Base-by-base conservation (phyloP, 2,888 invertebrate species). In the Pollenia labialis region DNA sequence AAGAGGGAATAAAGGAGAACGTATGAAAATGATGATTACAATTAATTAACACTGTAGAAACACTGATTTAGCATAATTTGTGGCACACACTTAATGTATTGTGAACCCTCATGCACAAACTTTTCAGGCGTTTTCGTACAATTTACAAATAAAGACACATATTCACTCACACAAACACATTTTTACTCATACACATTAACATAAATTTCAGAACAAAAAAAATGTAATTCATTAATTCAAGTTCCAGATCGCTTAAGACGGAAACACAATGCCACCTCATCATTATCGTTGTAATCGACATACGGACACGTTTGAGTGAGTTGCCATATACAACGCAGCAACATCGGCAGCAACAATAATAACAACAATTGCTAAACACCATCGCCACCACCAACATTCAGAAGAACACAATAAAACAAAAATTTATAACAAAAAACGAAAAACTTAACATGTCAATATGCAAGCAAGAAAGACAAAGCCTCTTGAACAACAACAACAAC, bases 231-330 rank as follows among this genome's bases (percentile, higher is more conserved):
- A 85, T 85, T 85, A 89, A 89, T 86, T 76, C 85, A 88, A 86
- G 92, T 92, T 91, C 92, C 92, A 91, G 89, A 89, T 89, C 91
- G 91, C 88, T 91, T 89, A 90, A 89, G 88, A 85, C 90, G 89
- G 90, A 92, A 91, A 90, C 89, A 88, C 85, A 88, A 88, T 84
- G 88, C 88, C 88, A 88, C 88, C 87, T 88, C 87, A 87, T 87
- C 87, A 88, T 88, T 86, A 88, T 87, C 87, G 82, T 87, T 85
- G 87, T 87, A 89, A 88, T 89, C 89, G 89, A 89, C 89, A 88
- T 88, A 87, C 88, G 87, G 89, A 88, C 88, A 89, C 89, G 89
- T 87, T 52, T 88, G 84, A 86, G 85, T 87, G 87, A 71, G 66
- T 82, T 75, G 75, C 69, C 42, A 76, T 54, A n/a, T 64, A 74